These are phyloP conservation scores for Augochlora pura DNA, from an alignment of 1,140 invertebrate genomes.

Conservation along the genomic window DNA sequence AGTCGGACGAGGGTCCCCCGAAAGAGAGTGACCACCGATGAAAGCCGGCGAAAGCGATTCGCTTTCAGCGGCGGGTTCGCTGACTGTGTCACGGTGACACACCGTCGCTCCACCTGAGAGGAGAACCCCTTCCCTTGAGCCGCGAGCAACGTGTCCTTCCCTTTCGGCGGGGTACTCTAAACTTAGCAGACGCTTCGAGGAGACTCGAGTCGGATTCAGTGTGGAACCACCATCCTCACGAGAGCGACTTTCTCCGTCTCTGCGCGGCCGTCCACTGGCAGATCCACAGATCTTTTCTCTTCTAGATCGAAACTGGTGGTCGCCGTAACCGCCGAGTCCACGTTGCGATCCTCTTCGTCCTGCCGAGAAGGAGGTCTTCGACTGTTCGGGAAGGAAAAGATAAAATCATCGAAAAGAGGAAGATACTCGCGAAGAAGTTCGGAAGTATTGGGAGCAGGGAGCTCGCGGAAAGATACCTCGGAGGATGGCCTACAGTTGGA, in stretches of 20 bases:
- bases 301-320: too few species aligned
- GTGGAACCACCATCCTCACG: slow-evolving; percentile 54
- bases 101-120: slow-evolving; percentile 1
- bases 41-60: slow-evolving; percentile 41
- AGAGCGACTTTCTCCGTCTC: slow-evolving; percentile 39
- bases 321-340: neutral
- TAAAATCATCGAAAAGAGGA: neutral
- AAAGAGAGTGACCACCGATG: neutral
- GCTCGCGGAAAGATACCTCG: slow-evolving; percentile 5
- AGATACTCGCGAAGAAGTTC: neutral
- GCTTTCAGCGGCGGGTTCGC: slow-evolving; percentile 28
- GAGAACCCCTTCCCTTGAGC: slow-evolving; percentile 18
- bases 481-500: slow-evolving; percentile 87
- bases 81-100: slow-evolving; percentile 32
- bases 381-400: neutral
- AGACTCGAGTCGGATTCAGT: slow-evolving; percentile 54
- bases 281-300: too few species aligned
- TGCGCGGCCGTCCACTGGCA: neutral
- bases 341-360: neutral
- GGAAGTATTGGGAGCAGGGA: neutral
- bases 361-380: neutral
- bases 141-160: slow-evolving; percentile 34
- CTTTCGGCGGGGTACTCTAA: slow-evolving; percentile 47
- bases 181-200: slow-evolving; percentile 46
- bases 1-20: too few species aligned